These are phyloP conservation scores for Apeltes quadracus DNA, from an alignment of 2,113 vertebrate species.

Conservation along the genomic window DNA sequence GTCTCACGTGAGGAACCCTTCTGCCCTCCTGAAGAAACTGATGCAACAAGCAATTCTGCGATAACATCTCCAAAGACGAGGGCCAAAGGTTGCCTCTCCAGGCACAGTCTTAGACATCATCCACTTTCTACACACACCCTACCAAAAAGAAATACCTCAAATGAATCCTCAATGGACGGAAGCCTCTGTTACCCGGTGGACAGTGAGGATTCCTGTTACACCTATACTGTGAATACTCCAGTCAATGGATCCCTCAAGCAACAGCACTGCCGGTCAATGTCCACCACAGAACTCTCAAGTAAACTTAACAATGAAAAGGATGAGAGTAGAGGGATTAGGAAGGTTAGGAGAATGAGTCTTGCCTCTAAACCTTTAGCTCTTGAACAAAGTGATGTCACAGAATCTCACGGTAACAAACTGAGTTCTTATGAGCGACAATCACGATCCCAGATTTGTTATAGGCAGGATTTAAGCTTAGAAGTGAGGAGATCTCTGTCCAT, in stretches of 20 bases:
- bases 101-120: constrained; percentile 48
- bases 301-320: constrained; percentile 44
- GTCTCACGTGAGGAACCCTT: constrained; percentile 69
- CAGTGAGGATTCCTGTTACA: constrained; percentile 80
- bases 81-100: constrained; percentile 50
- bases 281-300: constrained; percentile 71
- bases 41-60: constrained; percentile 31
- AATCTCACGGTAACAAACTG: constrained; percentile 28
- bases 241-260: constrained; percentile 55
- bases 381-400: constrained; percentile 10
- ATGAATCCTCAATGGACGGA: constrained; percentile 48
- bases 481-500: constrained; percentile 75
- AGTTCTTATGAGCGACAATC: constrained; percentile 39
- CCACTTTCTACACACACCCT: constrained; percentile 41
- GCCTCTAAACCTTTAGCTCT: constrained; percentile 44
- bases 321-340: constrained; percentile 55
- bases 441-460: constrained; percentile 38
- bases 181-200: constrained; percentile 73
- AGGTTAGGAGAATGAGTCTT: constrained; percentile 58
- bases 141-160: constrained; percentile 60
- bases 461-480: constrained; percentile 28
- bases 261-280: constrained; percentile 62
- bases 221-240: constrained; percentile 68
- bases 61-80: constrained; percentile 29
- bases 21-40: constrained; percentile 60